Evolutionary conservation across 2,888 invertebrate species (phyloP).

Genomic region (Drosophila heteroneura): DNA sequence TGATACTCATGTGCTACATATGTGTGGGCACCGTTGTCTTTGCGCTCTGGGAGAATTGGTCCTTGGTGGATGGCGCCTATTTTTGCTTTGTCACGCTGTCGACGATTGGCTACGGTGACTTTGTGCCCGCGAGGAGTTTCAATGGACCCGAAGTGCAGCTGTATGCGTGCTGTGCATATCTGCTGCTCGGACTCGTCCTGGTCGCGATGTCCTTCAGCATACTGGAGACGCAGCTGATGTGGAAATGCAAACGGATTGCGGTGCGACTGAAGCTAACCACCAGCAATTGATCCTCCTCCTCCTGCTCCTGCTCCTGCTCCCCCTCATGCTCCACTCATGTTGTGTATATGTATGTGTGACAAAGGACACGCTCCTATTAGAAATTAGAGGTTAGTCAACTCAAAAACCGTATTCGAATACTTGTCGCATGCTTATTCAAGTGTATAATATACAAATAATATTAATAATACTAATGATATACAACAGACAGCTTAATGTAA

Average conservation of each 20-base stretch:
- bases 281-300: conserved; percentile 85
- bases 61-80: conserved; percentile 92
- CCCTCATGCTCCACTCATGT: conserved; percentile 25
- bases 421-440: conserved; percentile 56
- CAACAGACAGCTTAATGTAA: conserved; percentile 49
- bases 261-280: conserved; percentile 89
- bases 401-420: conserved; percentile 37
- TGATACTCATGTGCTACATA: conserved; percentile 90
- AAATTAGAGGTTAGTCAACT: conserved; percentile 40
- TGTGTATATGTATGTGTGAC: conserved; percentile 51
- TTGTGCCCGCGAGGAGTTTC: conserved; percentile 87
- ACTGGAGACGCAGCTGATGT: conserved; percentile 92
- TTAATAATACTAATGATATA: conserved; percentile 8
- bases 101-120: conserved; percentile 93
- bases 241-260: conserved; percentile 90
- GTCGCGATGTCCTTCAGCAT: conserved; percentile 95
- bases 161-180: conserved; percentile 92
- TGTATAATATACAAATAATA: conserved; percentile 46
- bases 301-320: conserved; percentile 46
- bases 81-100: conserved; percentile 94
- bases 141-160: conserved; percentile 88
- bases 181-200: conserved; percentile 91
- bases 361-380: conserved; percentile 57
- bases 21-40: conserved; percentile 91
- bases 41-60: conserved; percentile 93